These are phyloP conservation scores for Melanerpes aurifrons DNA, from an alignment of 2,113 vertebrate genomes.

Conservation along the genomic window DNA sequence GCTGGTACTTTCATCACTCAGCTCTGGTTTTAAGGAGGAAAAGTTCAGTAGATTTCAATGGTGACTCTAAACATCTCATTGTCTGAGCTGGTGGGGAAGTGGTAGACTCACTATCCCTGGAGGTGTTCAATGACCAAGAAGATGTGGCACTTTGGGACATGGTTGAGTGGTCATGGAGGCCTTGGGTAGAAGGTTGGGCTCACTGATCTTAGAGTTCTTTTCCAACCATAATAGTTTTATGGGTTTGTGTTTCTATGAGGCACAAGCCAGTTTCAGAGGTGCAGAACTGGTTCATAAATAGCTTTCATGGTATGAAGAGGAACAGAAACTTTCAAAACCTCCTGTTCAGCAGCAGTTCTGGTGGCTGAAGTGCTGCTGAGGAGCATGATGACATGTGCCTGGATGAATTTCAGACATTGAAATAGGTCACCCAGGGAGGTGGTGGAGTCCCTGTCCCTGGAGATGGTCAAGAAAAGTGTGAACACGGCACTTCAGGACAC, in stretches of 20 bases:
- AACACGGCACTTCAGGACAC: no score
- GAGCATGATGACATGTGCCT: rapidly evolving
- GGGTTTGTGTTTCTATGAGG: no score
- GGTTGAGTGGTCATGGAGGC: no score
- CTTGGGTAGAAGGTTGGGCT: no score
- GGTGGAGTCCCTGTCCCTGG: no score
- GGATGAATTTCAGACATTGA: not conserved
- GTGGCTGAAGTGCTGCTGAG: not conserved
- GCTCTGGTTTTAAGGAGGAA: not conserved
- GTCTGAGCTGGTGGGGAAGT: not conserved
- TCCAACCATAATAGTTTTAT: no score
- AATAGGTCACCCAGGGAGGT: no score
- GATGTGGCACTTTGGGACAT: no score
- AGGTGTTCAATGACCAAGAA: no score
- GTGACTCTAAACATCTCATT: not conserved
- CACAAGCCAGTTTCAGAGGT: not conserved
- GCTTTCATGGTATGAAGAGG: not conserved
- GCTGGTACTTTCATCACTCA: rapidly evolving
- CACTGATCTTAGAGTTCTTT: no score
- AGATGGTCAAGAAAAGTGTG: no score
- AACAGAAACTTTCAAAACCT: not conserved
- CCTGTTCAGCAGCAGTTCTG: rapidly evolving
- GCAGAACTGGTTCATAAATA: not conserved
- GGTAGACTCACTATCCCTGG: no score
- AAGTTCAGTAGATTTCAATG: not conserved